Base-by-base conservation (phyloP, 2,113 vertebrate species). In the Stigmatopora argus region DNA sequence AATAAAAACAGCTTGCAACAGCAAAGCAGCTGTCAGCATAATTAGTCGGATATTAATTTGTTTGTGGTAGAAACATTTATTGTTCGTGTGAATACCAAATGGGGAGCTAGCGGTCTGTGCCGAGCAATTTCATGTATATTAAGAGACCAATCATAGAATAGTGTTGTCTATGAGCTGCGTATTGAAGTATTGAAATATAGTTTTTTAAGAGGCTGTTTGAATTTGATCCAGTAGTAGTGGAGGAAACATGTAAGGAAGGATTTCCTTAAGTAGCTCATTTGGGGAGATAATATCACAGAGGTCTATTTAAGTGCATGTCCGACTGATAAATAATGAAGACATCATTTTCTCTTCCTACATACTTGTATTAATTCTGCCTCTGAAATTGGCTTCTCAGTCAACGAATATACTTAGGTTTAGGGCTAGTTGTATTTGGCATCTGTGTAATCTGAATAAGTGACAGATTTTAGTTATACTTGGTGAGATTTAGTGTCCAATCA, bases 211-310 rank as follows among this genome's bases (percentile, higher is more conserved):
- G 86, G 84, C 84, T 85, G 86, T 78, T 70, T 79, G 86, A 69
- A 81, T 88, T 19, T 57, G 74, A 72, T 76, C 49, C 69, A 57
- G 44, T 45, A 56, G 76, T 44, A 51, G 78, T 66, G 69, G 53
- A 68, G 63, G 74, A 72, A 55, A 72, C 49, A 7, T 35, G 47
- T 58, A 80, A 79, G 65, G 61, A 70, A 68, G 69, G 70, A 67
- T 72, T 53, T 77, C 77, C 72, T 81, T 83, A 61, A 74, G 74
- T 75, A 85, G 71, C 78, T 86, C 86, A 89, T 90, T 89, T 85
- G 69, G 80, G 65, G 45, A 83, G 83, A 83, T 88, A 69, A 65
- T 68, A 86, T 86, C 74, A 9, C 51, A 17, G 4, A 60, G 64
- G 66, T 69, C 68, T 60, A 15, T n/a, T 52, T 55, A 61, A 49